phyloP scores from a whole-genome alignment of 2,797 vertebrate genomes.

The Oophaga sylvatica region DNA sequence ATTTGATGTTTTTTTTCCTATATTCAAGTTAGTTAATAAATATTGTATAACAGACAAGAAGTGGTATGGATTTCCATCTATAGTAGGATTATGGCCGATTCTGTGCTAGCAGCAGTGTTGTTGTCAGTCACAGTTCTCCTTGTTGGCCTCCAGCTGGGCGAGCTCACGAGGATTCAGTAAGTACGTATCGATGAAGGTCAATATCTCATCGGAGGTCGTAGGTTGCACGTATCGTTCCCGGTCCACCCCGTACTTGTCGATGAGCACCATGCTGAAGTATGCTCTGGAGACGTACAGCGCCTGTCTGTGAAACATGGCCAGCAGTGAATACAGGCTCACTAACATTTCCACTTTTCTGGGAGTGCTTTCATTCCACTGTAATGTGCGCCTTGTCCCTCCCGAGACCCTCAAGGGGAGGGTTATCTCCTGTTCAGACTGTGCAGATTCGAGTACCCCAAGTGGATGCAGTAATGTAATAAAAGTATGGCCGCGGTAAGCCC shows the following conservation, averaged over 20 bases:
- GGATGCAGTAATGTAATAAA: too few relatives aligned
- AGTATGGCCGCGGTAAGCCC: too few relatives aligned
- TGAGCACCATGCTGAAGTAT: conserved; percentile 89
- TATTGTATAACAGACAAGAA: neutral
- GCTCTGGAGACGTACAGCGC: conserved; percentile 82
- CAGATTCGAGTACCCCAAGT: too few relatives aligned
- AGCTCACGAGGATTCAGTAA: conserved; percentile 83
- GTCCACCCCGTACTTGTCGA: conserved; percentile 87
- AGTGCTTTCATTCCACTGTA: too few relatives aligned
- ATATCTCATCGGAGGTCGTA: conserved; percentile 85
- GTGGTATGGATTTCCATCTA: neutral
- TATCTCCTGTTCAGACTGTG: too few relatives aligned
- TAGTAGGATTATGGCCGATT: neutral
- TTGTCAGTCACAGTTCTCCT: conserved; percentile 82
- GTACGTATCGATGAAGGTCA: conserved; percentile 86
- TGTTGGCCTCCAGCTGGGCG: conserved; percentile 73
- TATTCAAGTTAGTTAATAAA: conserved; percentile 26
- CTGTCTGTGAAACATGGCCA: conserved; percentile 73
- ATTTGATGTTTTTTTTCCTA: neutral
- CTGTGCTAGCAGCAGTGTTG: neutral
- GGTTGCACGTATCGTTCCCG: conserved; percentile 88
- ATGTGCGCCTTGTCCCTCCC: too few relatives aligned
- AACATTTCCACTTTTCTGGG: too few relatives aligned
- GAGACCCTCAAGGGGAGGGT: too few relatives aligned
- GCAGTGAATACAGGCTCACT: neutral